Conservation (phyloP, 2,113 vertebrate genomes). For the Nerophis ophidion region DNA sequence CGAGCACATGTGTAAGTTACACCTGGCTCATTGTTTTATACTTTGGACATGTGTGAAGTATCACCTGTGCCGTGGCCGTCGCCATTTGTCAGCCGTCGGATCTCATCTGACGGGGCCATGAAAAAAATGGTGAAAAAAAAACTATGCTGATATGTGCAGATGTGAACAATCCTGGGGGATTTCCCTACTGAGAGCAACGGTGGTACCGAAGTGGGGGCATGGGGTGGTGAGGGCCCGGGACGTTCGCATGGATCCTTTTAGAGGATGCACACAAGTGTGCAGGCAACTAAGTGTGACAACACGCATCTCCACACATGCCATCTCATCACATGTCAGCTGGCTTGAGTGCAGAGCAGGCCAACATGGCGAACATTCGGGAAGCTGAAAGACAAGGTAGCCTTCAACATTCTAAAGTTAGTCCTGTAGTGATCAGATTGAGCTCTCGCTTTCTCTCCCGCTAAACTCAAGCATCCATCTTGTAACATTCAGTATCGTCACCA, state of each 20-base stretch:
- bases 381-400: constrained; percentile 7
- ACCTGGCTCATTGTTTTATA: constrained; percentile 10
- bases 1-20: background rate
- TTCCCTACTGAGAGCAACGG: constrained; percentile 50
- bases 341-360: background rate
- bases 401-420: constrained; percentile 17
- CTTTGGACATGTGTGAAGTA: constrained; percentile 13
- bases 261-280: constrained; percentile 24
- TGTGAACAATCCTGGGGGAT: constrained; percentile 60
- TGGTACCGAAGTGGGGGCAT: constrained; percentile 14
- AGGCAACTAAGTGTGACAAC: constrained; percentile 24
- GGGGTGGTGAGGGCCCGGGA: constrained; percentile 39
- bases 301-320: constrained; percentile 31
- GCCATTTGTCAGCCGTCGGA: constrained; percentile 51
- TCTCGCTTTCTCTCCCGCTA: constrained; percentile 19
- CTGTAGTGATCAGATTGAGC: too few species aligned
- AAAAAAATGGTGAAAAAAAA: constrained; percentile 52
- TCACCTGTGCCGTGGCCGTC: constrained; percentile 47
- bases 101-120: constrained; percentile 59
- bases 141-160: constrained; percentile 62
- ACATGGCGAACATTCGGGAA: background rate
- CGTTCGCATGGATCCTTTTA: constrained; percentile 39
- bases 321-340: constrained; percentile 13
- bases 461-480: too few species aligned
- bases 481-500: too few species aligned